Base-by-base conservation (phyloP, 2,797 vertebrate genomes). In the Todus mexicanus region DNA sequence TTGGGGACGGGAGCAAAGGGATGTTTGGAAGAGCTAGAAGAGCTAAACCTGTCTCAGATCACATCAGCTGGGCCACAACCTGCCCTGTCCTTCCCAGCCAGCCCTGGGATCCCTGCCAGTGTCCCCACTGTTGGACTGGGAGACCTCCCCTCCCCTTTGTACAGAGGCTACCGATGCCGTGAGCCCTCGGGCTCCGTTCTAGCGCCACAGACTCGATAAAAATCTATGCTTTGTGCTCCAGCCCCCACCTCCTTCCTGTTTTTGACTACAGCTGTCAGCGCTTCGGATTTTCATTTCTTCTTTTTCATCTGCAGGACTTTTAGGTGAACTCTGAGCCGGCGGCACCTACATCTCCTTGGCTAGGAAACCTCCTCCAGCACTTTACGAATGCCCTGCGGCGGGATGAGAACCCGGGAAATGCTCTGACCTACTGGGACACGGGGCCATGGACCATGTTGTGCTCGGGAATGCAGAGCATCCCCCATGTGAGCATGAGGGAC, bases 231-330 rank as follows among this genome's bases (percentile, higher is more conserved):
- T 8, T 15, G 63, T 22, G 75, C 51, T 0, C 60, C 93, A 47
- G 60, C 69, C 76, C 92, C 65, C 69, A 14, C 64, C 93, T 56
- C 76, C 92, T 93, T 91, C 93, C 93, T 87, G 93, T 37, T 90
- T 87, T 8, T 13, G 6, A 15, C 51, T 2, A 6, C 6, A 4
- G 10, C n/a, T 33, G 56, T 33, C 79, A 43, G 35, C 1, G 0
- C 31, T 33, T 31, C 6, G 0, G 23, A 1, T 56, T 64, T 16
- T 70, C 33, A 1, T 15, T 50, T 59, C 64, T 79, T 18, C 12
- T 37, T 48, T 51, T 40, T 53, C 35, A 2, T 4, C 75, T 22
- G 1, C 1, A 6, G 79, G 11, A 10, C 25, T n/a, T n/a, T 31
- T 16, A 14, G 48, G 72, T 43, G 79, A 79, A 3, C 66, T 61